phyloP scores from a whole-genome alignment of 2,113 vertebrate genomes.

The Craseonycteris thonglongyai region DNA sequence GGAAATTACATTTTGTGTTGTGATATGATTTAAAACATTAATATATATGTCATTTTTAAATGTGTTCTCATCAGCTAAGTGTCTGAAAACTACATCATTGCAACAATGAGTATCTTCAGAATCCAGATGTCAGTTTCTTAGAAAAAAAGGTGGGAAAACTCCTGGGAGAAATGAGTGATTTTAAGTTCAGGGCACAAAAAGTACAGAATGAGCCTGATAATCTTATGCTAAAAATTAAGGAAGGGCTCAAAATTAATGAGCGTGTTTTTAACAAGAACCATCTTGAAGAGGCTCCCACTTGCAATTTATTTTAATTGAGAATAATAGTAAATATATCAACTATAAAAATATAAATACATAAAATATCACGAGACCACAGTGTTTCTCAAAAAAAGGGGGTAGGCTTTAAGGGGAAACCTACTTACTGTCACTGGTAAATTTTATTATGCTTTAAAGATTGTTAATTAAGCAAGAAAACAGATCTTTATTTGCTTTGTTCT shows the following conservation, averaged over 20 bases:
- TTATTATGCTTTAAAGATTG: neutral
- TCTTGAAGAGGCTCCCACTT: neutral
- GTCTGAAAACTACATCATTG: no score
- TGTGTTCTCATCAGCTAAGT: no score
- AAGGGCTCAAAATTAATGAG: neutral
- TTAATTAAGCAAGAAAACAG: neutral
- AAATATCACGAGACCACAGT: neutral
- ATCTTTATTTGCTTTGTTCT: neutral
- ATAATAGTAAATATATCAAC: neutral
- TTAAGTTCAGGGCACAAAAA: neutral
- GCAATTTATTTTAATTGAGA: neutral
- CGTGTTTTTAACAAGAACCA: neutral
- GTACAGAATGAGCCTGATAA: no score
- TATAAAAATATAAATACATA: neutral
- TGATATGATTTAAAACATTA: no score
- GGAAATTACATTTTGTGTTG: no score
- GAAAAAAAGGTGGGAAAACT: neutral
- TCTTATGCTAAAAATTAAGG: neutral
- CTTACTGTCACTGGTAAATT: neutral
- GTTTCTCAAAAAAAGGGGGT: neutral
- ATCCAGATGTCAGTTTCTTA: neutral
- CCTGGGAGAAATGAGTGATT: neutral
- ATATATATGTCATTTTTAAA: no score
- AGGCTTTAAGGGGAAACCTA: neutral
- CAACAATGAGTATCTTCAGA: neutral